Evolutionary conservation across 2,888 invertebrate genomes (phyloP).

Genomic region (Scelioninae gen. 1): DNA sequence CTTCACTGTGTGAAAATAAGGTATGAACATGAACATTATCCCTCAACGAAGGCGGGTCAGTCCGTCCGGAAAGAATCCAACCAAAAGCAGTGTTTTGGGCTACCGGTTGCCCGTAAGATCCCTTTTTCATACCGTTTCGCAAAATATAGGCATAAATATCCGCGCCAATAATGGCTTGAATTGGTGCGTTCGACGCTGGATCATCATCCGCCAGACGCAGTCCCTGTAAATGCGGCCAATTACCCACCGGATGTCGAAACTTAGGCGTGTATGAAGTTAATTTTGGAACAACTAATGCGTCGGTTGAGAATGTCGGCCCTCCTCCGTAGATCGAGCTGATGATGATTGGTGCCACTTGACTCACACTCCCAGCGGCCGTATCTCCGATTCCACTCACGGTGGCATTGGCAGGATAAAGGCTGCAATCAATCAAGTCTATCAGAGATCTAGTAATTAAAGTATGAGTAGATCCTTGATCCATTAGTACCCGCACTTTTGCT

Average conservation of each 20-base stretch:
- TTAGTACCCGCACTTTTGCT: conserved; percentile 6
- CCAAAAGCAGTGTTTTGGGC: no score
- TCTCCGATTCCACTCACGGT: conserved; percentile 13
- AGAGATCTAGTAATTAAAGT: conserved; percentile 1
- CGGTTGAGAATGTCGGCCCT: background rate
- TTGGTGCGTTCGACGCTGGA: background rate
- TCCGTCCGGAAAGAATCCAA: background rate
- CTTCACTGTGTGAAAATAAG: background rate
- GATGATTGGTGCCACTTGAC: background rate
- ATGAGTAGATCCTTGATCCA: conserved; percentile 38
- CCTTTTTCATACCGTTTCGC: no score
- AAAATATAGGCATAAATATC: background rate
- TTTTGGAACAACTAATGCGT: conserved; percentile 16
- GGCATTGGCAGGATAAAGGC: background rate
- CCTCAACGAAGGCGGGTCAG: no score
- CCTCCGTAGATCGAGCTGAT: background rate
- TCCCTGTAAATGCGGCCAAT: conserved; percentile 22
- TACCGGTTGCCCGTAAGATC: no score
- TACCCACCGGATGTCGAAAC: background rate
- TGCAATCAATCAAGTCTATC: no score
- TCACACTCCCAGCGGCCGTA: background rate
- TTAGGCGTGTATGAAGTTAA: conserved; percentile 13
- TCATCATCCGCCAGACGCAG: conserved; percentile 14
- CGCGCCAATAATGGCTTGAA: background rate
- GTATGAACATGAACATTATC: background rate